A percentile compares a stretch with the other conserved stretches of the same genome.
These are phyloP conservation scores for Brenthis daphne DNA, from an alignment of 2,888 invertebrate genomes.

Conservation along the genomic window DNA sequence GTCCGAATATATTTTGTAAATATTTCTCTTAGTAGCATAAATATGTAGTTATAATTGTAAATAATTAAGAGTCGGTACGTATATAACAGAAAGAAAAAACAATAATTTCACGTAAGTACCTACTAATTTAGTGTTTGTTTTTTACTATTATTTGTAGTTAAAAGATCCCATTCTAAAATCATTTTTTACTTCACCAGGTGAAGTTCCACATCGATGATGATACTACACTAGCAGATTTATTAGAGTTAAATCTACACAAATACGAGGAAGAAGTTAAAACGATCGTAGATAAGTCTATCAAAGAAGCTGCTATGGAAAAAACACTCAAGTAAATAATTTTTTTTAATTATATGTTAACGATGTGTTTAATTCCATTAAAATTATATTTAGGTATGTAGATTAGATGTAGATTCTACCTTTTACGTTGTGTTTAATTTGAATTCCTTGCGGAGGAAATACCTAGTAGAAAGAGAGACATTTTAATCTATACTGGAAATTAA, in stretches of 20 bases:
- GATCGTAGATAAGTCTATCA: slow-evolving; percentile 97
- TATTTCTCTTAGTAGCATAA: slow-evolving; percentile 25
- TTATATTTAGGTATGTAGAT: too few relatives aligned
- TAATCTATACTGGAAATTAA: too few relatives aligned
- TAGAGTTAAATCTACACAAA: slow-evolving; percentile 93
- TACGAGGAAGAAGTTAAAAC: slow-evolving; percentile 97
- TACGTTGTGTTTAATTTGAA: too few relatives aligned
- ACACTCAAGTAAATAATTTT: slow-evolving; percentile 81
- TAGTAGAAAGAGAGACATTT: too few relatives aligned
- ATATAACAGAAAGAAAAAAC: neutral
- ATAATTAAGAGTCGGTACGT: neutral
- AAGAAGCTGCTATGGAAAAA: slow-evolving; percentile 98
- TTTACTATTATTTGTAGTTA: neutral
- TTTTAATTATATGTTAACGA: neutral
- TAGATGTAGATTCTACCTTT: too few relatives aligned
- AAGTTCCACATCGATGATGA: slow-evolving; percentile 91
- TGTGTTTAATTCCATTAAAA: neutral
- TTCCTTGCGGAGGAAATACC: too few relatives aligned
- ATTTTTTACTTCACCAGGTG: slow-evolving; percentile 73
- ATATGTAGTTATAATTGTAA: slow-evolving; percentile 15
- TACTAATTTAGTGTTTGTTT: neutral
- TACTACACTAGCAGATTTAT: slow-evolving; percentile 93
- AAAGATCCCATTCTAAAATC: neutral
- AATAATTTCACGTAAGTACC: slow-evolving; percentile 11
- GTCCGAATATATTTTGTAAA: slow-evolving; percentile 68